These are phyloP conservation scores for Carterocephalus palaemon DNA, from an alignment of 2,888 invertebrate species.

Conservation along the genomic window DNA sequence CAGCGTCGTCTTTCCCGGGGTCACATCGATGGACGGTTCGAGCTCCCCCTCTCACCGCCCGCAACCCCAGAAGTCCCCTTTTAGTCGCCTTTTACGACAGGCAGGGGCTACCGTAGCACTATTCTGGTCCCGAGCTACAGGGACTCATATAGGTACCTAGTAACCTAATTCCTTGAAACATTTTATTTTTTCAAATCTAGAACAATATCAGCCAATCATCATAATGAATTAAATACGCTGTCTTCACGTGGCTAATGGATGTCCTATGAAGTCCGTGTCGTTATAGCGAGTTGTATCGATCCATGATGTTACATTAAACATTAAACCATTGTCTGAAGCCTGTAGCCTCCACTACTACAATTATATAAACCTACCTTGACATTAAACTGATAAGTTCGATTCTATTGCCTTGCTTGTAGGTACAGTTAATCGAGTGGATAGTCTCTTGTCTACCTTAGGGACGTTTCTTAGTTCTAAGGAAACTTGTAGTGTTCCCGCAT, in stretches of 20 bases:
- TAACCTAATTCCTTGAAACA: background rate
- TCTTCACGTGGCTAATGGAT: conserved; percentile 29
- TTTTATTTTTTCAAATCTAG: conserved; percentile 3
- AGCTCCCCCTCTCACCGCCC: too few species aligned
- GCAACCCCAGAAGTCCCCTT: too few species aligned
- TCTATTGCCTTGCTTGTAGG: background rate
- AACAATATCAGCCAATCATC: conserved; percentile 14
- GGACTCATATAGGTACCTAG: too few species aligned
- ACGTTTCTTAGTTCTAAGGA: too few species aligned
- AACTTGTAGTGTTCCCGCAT: too few species aligned
- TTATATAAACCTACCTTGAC: conserved; percentile 49
- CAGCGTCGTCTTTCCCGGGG: too few species aligned
- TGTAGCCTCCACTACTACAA: conserved; percentile 44
- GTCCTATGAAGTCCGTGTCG: conserved; percentile 21
- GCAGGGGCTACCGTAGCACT: too few species aligned
- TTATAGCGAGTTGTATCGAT: conserved; percentile 48
- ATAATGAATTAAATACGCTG: conserved; percentile 9
- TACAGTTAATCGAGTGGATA: conserved; percentile 19
- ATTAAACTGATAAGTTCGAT: conserved; percentile 29
- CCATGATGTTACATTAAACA: conserved; percentile 60
- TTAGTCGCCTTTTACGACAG: too few species aligned
- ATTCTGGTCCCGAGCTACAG: too few species aligned
- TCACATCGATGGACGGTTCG: too few species aligned
- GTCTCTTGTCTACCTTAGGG: too few species aligned
- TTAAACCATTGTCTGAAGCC: conserved; percentile 63